A percentile compares a stretch with the other conserved stretches of the same genome.
phyloP scores from a whole-genome alignment of 2,797 vertebrate species.

The Smutsia temminckii region DNA sequence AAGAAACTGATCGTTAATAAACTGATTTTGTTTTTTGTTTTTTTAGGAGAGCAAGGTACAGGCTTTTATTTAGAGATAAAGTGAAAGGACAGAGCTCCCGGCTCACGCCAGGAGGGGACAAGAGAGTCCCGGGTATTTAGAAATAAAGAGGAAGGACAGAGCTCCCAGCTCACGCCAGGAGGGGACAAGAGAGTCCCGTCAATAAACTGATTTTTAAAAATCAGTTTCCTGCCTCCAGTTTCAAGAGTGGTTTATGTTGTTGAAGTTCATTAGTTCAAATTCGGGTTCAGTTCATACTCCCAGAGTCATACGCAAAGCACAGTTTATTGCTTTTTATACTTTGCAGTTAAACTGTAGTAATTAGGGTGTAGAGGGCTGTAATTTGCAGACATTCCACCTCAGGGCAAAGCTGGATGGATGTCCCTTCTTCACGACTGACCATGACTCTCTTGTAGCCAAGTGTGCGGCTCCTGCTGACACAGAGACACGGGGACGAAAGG shows the following conservation, averaged over 20 bases:
- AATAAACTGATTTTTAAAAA: neutral
- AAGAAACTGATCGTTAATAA: neutral
- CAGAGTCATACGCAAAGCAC: neutral
- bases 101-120: no score
- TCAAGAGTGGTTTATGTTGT: neutral
- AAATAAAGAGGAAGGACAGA: no score
- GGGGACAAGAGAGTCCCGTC: no score
- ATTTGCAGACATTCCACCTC: neutral
- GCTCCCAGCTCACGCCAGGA: no score
- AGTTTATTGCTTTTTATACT: neutral
- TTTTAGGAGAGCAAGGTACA: no score
- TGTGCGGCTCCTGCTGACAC: neutral
- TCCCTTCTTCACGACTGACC: neutral
- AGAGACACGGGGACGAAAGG: neutral
- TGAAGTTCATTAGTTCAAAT: neutral
- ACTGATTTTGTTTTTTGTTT: no score
- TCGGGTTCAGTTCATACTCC: neutral
- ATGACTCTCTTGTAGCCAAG: neutral
- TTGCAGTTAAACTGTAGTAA: neutral
- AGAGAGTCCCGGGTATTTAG: no score
- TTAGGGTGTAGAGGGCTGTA: no score
- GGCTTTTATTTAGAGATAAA: no score
- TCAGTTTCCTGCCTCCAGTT: neutral
- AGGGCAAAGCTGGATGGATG: neutral
- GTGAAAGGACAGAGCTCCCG: no score